Evolutionary conservation across 2,888 invertebrate species (phyloP).

Genomic region (Nomada fucata): DNA sequence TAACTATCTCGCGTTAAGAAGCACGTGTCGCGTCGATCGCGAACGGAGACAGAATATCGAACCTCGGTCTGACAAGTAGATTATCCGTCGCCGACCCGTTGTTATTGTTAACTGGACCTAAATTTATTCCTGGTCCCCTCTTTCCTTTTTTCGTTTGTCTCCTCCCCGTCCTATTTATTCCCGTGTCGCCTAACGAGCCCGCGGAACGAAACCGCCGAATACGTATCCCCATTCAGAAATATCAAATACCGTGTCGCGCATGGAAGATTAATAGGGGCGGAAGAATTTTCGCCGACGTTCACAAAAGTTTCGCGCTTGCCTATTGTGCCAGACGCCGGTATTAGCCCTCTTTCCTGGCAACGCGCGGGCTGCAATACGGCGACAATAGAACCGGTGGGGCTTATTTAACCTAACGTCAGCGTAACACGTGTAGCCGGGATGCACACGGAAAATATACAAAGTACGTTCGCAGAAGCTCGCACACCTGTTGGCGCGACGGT

Average conservation of each 20-base stretch:
- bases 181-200: neutral
- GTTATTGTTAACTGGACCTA: conserved; percentile 2
- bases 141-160: neutral
- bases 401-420: conserved; percentile 27
- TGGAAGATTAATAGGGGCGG: conserved; percentile 4
- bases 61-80: conserved; percentile 50
- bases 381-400: neutral
- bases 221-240: neutral
- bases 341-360: conserved; percentile 16
- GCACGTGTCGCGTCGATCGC: conserved; percentile 36
- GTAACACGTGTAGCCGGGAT: conserved; percentile 10
- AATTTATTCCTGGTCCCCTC: neutral
- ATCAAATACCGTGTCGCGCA: conserved; percentile 1
- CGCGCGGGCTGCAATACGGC: conserved; percentile 3
- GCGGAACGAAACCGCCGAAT: neutral
- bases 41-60: conserved; percentile 22
- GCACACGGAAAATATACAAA: conserved; percentile 27
- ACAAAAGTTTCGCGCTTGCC: conserved; percentile 8
- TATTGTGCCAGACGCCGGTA: conserved; percentile 8
- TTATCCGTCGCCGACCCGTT: conserved; percentile 37
- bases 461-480: conserved; percentile 30
- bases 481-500: conserved; percentile 45
- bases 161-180: no score
- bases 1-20: conserved; percentile 35
- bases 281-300: conserved; percentile 4